Evolutionary conservation across 2,797 vertebrate genomes (phyloP).

Genomic region (Semaprochilodus insignis): DNA sequence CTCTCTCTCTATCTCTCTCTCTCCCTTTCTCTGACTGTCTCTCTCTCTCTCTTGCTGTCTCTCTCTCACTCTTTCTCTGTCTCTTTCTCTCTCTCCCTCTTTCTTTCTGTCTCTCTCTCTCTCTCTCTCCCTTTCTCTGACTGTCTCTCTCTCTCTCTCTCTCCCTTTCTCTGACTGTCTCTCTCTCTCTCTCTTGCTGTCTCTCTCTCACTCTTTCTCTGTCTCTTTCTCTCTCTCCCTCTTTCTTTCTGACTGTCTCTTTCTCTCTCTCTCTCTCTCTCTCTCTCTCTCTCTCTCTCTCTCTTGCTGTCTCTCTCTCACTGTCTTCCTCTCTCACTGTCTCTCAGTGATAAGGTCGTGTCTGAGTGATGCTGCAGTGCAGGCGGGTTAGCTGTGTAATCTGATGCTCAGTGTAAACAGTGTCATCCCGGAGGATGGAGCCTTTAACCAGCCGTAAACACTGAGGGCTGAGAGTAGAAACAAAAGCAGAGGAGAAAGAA

Average conservation of each 20-base stretch:
- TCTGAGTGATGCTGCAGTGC: slow-evolving; percentile 72
- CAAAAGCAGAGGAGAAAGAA: not conserved
- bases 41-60: no score
- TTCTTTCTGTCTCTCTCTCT: no score
- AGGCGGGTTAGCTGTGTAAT: not conserved
- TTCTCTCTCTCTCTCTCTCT: not conserved
- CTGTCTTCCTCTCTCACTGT: not conserved
- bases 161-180: not conserved
- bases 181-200: not conserved
- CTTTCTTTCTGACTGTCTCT: slow-evolving; percentile 20
- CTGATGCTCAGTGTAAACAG: not conserved
- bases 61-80: no score
- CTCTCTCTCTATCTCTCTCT: no score
- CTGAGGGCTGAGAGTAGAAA: not conserved
- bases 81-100: no score
- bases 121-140: no score
- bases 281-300: no score
- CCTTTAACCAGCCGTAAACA: slow-evolving; percentile 4
- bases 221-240: not conserved
- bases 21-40: no score
- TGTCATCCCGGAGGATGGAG: not conserved
- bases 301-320: slow-evolving; percentile 60
- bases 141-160: not conserved
- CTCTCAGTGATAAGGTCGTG: slow-evolving; percentile 64
- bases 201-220: slow-evolving; percentile 59